A percentile compares a stretch with the other conserved stretches of the same genome.
phyloP scores from a whole-genome alignment of 92 coral and sea anemone species.

The Plumapathes pennacea region DNA sequence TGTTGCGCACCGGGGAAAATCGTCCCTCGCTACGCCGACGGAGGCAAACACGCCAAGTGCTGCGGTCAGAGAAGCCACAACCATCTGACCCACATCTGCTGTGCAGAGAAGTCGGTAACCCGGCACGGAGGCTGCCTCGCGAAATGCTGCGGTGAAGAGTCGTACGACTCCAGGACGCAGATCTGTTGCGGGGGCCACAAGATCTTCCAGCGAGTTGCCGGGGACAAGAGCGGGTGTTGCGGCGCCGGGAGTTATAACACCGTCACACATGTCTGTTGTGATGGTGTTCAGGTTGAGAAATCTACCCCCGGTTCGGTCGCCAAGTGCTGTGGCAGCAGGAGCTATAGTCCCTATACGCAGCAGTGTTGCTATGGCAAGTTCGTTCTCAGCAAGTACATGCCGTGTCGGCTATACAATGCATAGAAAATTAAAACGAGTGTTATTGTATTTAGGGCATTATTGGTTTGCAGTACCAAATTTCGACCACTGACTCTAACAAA shows the following conservation, averaged over 20 bases:
- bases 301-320: constrained; percentile 4
- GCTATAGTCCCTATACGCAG: constrained; percentile 5
- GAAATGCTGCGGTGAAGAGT: constrained; percentile 25
- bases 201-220: background rate
- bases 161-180: constrained; percentile 11
- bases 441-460: too few species aligned
- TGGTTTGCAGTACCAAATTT: too few species aligned
- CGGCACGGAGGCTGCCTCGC: constrained; percentile 10
- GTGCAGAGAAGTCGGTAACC: constrained; percentile 5
- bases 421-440: background rate
- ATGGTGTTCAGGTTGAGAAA: background rate
- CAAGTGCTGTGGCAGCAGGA: constrained; percentile 3
- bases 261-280: constrained; percentile 25
- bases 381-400: background rate
- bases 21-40: constrained; percentile 20
- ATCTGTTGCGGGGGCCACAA: constrained; percentile 29
- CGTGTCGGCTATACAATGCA: background rate
- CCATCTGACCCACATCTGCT: constrained; percentile 23
- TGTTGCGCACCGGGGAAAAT: constrained; percentile 37
- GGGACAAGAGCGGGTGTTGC: constrained; percentile 15
- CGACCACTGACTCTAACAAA: too few species aligned
- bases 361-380: constrained; percentile 20
- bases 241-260: constrained; percentile 13
- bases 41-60: constrained; percentile 26
- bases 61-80: constrained; percentile 30